Percentiles rank a stretch among this genome's conserved stretches.
phyloP scores from a whole-genome alignment of 30 jellyfish, hydroid and myxozoan species.

The Aurelia aurita complex sp. Pacific region DNA sequence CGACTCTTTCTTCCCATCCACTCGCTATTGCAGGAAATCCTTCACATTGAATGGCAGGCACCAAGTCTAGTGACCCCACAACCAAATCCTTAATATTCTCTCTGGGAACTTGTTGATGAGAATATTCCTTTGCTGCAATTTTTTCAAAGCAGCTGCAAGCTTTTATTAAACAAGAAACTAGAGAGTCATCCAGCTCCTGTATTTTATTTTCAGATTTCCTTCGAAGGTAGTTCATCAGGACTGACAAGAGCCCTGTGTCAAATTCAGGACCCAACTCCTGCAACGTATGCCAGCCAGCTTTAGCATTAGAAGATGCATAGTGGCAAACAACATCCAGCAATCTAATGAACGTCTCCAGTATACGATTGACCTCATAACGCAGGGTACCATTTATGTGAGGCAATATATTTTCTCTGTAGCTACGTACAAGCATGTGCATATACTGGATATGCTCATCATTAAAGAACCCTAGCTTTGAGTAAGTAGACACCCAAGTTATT shows the following conservation, averaged over 20 bases:
- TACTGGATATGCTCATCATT: slow-evolving; percentile 2
- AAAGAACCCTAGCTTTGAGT: not conserved
- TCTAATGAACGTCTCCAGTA: not conserved
- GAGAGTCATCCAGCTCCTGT: not conserved
- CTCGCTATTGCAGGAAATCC: not conserved
- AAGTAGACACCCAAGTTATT: slow-evolving; percentile 27
- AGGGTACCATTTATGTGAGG: slow-evolving; percentile 28
- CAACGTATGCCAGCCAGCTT: slow-evolving; percentile 5
- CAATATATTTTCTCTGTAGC: slow-evolving; percentile 35
- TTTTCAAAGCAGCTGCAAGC: slow-evolving; percentile 1
- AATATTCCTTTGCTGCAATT: slow-evolving; percentile 4
- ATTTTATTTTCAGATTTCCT: not conserved
- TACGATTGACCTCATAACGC: not conserved
- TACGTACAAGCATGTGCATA: not conserved
- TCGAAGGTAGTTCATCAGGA: not conserved
- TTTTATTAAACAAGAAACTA: not conserved
- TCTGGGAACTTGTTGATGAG: not conserved
- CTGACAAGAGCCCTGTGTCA: slow-evolving; percentile 29
- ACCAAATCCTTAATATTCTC: not conserved
- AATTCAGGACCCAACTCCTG: slow-evolving; percentile 23
- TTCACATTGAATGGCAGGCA: slow-evolving; percentile 44
- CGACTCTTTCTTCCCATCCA: not conserved
- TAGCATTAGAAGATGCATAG: slow-evolving; percentile 12
- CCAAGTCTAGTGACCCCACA: slow-evolving; percentile 38
- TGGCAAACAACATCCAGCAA: not conserved